Evolutionary conservation across 2,113 vertebrate genomes (phyloP).

Genomic region (Collichthys lucidus): DNA sequence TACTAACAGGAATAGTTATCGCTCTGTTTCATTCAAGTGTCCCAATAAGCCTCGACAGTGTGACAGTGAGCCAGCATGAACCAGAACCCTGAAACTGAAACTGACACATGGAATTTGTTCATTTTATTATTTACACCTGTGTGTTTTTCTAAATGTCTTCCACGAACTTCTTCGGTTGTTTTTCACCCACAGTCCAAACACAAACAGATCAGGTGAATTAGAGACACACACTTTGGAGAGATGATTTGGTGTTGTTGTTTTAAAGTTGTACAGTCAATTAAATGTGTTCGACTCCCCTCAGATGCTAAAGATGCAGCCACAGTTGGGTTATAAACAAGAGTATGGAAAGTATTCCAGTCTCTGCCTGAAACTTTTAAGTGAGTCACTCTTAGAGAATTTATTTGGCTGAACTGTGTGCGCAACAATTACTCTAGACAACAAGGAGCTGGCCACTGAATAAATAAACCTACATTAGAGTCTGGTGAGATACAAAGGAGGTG

Average conservation of each 20-base stretch:
- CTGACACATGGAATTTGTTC: not conserved
- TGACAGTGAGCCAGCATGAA: not conserved
- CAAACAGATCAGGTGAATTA: not conserved
- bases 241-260: not conserved
- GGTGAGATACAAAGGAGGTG: not conserved
- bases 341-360: not conserved
- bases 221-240: not conserved
- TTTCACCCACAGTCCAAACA: not conserved
- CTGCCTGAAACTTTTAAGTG: not conserved
- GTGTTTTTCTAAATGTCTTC: not conserved
- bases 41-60: not conserved
- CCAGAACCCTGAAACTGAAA: not conserved
- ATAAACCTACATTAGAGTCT: not conserved
- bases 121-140: not conserved
- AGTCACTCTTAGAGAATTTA: not conserved
- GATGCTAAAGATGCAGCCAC: not conserved
- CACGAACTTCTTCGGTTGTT: not conserved
- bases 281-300: not conserved
- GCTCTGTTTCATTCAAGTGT: not conserved
- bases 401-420: not conserved
- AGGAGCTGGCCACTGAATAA: not conserved
- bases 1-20: not conserved
- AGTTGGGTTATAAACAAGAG: not conserved
- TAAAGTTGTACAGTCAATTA: too few species aligned
- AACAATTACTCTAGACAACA: not conserved